Evolutionary conservation across 2,797 vertebrate genomes (phyloP).

Genomic region (Hyperoplus lanceolatus): DNA sequence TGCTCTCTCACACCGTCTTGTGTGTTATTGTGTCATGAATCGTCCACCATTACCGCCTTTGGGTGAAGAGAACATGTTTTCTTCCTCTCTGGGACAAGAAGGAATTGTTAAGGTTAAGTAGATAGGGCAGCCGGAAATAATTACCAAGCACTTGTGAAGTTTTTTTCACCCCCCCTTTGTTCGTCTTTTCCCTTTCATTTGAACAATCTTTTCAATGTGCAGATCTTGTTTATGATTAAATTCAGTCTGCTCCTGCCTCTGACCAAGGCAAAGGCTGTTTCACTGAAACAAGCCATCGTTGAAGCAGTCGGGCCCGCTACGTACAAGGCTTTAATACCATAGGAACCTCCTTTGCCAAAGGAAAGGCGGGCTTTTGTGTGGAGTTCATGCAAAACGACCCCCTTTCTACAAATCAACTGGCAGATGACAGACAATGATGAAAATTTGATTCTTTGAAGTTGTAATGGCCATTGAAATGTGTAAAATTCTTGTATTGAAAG

Average conservation of each 20-base stretch:
- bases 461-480: constrained; percentile 99
- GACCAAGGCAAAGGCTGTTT: constrained; percentile 79
- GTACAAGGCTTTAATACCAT: constrained; percentile 88
- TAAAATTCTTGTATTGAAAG: constrained; percentile 97
- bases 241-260: constrained; percentile 86
- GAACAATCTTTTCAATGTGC: constrained; percentile 72
- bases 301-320: constrained; percentile 87
- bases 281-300: constrained; percentile 84
- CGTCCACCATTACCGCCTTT: constrained; percentile 60
- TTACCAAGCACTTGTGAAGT: constrained; percentile 88
- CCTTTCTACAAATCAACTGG: constrained; percentile 94
- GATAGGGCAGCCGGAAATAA: constrained; percentile 93
- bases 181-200: constrained; percentile 73
- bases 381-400: constrained; percentile 89
- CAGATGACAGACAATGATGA: constrained; percentile 97
- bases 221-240: constrained; percentile 86
- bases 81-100: constrained; percentile 83
- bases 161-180: constrained; percentile 70
- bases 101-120: constrained; percentile 93
- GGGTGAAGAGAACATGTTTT: constrained; percentile 80
- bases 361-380: constrained; percentile 91
- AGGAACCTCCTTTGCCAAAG: constrained; percentile 62
- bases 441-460: constrained; percentile 99
- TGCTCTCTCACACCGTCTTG: constrained; percentile 54
- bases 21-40: constrained; percentile 76